Base-by-base conservation (phyloP, 1,140 invertebrate genomes). In the Drosophila simulans region DNA sequence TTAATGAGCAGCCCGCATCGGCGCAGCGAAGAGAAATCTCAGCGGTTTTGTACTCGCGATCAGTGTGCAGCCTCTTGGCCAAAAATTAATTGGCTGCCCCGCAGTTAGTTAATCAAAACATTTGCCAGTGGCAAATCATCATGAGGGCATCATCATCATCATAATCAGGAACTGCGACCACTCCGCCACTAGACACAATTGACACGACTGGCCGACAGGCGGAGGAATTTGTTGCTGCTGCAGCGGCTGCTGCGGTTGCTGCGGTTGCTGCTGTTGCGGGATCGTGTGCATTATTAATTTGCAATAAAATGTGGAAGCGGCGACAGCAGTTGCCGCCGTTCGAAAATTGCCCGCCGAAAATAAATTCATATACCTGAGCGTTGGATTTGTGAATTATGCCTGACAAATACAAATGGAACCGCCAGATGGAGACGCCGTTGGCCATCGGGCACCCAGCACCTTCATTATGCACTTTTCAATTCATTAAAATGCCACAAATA, bases 321-420 rank as follows among this genome's bases (percentile, higher is more conserved):
- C 74, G 56, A 72, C 75, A 64, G 77, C 52, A 60, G 43, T 53
- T 70, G 66, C 66, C 49, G 58, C 78, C 43, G 52, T 37, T 17
- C 35, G 73, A 51, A 51, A 34, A 51, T 39, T 56, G 66, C 7
- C 42, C 11, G 43, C 22, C 84, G 64, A 77, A 88, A 89, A 88
- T 88, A 88, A 62, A 82, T 86, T 79, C 62, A 56, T 84, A 83
- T 84, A 83, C 80, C 79, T 85, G 84, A 86, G 48, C 68, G 63
- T 86, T 58, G 68, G 74, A 79, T 65, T 84, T 75, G 31, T 86
- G 88, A 90, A 88, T 88, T 90, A 88, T 86, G 75, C 59, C 65
- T 88, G 83, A 83, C 88, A 90, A 69, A 91, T 88, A 90, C 88
- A 90, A 88, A 90, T 91, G 88, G 88, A 90, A 77, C 45, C 37